Base-by-base conservation (phyloP, 2,888 invertebrate genomes). In the Nipponacmea schrenckii region DNA sequence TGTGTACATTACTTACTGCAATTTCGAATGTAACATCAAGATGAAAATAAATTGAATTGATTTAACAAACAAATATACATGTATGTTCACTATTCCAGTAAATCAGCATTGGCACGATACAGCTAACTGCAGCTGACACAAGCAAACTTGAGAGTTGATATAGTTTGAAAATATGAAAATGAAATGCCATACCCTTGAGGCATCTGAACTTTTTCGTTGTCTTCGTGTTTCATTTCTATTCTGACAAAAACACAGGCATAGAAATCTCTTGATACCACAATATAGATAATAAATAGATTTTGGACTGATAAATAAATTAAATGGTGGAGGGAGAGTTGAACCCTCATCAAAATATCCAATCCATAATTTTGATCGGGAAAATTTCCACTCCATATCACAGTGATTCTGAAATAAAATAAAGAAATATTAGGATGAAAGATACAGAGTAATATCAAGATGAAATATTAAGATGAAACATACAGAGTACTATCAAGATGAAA, bases 261-360 rank as follows among this genome's bases (percentile, higher is more conserved):
- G 65, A 62, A 56, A 44, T 24, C 67, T 66, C 62, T 79, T 77
- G 17, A 77, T n/a, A 14, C 75, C 69, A 26, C 67, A 17, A 4
- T 75, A 65, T 26, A 80, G 63, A 73, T 83, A 83, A 73, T 85
- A 82, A 14, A 90, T 78, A 0, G 90, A 89, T 76, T 91, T 91
- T 3, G 91, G 91, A 73, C 91, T 91, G 76, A 91, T 86, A 76
- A 91, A 89, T 45, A 91, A 86, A 82, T 91, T 91, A 84, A 91
- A 91, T 0, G 91, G 91, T 0, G 91, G 88, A 1, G 91, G 91
- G 1, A 91, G 85, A 20, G 90, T 91, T 26, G 90, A 91, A 2
- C 91, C 91, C 74, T 91, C 91, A 78, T 91, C 91, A 80, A 91
- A 91, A 81, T 91, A 91, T 20, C 91, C 90, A 90, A 91, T 91